Percentiles rank a stretch among this genome's conserved stretches.
Evolutionary conservation across 2,888 invertebrate species (phyloP).

Genomic region (Helleia helle): DNA sequence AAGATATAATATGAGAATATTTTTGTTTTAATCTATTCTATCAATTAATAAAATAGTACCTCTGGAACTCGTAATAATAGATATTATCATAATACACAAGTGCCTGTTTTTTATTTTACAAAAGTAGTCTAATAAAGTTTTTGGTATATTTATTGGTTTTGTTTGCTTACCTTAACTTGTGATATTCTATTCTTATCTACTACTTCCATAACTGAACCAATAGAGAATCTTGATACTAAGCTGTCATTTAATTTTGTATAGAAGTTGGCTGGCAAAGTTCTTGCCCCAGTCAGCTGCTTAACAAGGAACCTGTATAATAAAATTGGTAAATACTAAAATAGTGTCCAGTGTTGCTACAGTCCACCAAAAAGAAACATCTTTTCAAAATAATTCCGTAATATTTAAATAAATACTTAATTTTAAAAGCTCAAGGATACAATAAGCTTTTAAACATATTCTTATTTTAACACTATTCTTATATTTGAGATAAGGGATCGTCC

Average conservation of each 20-base stretch:
- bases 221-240: slow-evolving; percentile 86
- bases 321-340: too few relatives aligned
- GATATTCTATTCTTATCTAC: slow-evolving; percentile 97
- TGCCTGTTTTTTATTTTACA: too few relatives aligned
- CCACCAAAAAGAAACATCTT: too few relatives aligned
- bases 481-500: too few relatives aligned
- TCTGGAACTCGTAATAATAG: too few relatives aligned
- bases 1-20: slow-evolving; percentile 22
- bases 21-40: too few relatives aligned
- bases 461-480: not conserved
- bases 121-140: too few relatives aligned
- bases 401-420: not conserved
- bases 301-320: slow-evolving; percentile 85
- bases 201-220: slow-evolving; percentile 91
- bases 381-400: not conserved
- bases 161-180: slow-evolving; percentile 78
- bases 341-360: too few relatives aligned
- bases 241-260: slow-evolving; percentile 90
- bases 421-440: too few relatives aligned
- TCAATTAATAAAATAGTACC: too few relatives aligned
- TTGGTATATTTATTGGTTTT: too few relatives aligned
- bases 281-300: slow-evolving; percentile 93
- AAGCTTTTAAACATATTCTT: not conserved
- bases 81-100: too few relatives aligned
- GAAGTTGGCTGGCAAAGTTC: slow-evolving; percentile 94